Percentiles rank a stretch among this genome's conserved stretches.
These are phyloP conservation scores for Tipula unca DNA, from an alignment of 2,888 invertebrate genomes.

Conservation along the genomic window DNA sequence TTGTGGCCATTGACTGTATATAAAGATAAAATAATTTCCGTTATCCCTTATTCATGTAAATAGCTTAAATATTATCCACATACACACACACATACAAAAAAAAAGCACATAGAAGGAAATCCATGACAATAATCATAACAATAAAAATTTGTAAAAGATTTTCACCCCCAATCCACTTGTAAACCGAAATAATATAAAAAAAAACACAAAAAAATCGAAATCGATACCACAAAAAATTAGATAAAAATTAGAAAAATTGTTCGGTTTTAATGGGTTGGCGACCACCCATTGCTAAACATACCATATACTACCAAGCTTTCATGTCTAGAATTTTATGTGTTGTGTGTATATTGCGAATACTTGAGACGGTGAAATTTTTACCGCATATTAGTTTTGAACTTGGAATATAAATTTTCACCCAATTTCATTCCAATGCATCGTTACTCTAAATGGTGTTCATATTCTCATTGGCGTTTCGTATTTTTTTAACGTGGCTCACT, in stretches of 20 bases:
- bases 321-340: too few relatives aligned
- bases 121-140: neutral
- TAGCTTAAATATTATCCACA: neutral
- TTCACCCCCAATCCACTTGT: neutral
- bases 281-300: neutral
- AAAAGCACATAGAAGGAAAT: neutral
- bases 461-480: too few relatives aligned
- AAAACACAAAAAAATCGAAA: neutral
- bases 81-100: neutral
- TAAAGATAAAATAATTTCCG: neutral
- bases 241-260: neutral
- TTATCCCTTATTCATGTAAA: slow-evolving; percentile 8
- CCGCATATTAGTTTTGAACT: too few relatives aligned
- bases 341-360: too few relatives aligned
- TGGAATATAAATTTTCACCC: too few relatives aligned
- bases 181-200: neutral
- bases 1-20: neutral
- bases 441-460: too few relatives aligned
- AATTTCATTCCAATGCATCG: too few relatives aligned
- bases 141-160: neutral
- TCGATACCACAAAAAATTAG: neutral
- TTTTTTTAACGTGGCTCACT: too few relatives aligned
- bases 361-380: too few relatives aligned
- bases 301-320: too few relatives aligned
- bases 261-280: neutral